Conservation (phyloP, 2,113 vertebrate genomes). For the Panthera uncia region DNA sequence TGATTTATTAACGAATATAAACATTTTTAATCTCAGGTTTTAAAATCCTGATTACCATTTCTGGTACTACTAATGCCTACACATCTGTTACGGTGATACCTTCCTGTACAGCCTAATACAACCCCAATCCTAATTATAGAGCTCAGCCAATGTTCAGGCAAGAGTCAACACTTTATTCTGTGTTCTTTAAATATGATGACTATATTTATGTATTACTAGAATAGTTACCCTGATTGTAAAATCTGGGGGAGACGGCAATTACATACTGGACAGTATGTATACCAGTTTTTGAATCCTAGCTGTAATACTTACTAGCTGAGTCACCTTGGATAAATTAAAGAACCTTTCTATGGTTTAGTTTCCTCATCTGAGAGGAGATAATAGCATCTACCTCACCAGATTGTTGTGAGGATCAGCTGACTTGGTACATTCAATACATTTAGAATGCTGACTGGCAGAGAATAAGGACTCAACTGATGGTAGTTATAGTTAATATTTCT, state of each 20-base stretch:
- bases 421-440: not conserved
- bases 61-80: not conserved
- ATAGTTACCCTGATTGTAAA: not conserved
- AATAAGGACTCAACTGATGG: not conserved
- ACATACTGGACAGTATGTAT: not conserved
- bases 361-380: not conserved
- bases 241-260: not conserved
- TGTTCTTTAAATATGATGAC: not conserved
- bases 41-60: slow-evolving; percentile 30
- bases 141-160: not conserved
- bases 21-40: not conserved
- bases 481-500: slow-evolving; percentile 3
- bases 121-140: not conserved
- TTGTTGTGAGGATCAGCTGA: not conserved
- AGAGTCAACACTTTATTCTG: not conserved
- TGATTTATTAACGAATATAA: not conserved
- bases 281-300: slow-evolving; percentile 35
- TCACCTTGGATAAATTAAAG: not conserved
- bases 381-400: not conserved
- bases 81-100: not conserved
- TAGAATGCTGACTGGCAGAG: not conserved
- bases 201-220: slow-evolving; percentile 16
- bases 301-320: not conserved
- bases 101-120: not conserved
- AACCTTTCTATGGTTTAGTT: slow-evolving; percentile 1